phyloP scores from a whole-genome alignment of 2,797 vertebrate genomes.

The Buceros bicornis region DNA sequence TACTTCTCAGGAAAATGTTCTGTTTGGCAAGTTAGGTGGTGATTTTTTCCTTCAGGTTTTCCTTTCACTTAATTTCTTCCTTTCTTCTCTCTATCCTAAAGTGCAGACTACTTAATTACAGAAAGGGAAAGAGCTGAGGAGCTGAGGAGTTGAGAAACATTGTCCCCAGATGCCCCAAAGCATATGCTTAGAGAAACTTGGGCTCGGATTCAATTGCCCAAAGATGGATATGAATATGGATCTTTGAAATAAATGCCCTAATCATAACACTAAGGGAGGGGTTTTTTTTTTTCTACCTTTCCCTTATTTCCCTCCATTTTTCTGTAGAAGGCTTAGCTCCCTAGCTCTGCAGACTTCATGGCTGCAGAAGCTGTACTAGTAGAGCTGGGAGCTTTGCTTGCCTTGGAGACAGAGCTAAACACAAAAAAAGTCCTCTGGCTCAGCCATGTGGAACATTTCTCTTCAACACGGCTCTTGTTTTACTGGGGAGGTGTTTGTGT shows the following conservation, averaged over 20 bases:
- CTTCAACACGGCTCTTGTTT: neutral
- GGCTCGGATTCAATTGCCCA: neutral
- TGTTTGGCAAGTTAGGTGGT: neutral
- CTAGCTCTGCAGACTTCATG: neutral
- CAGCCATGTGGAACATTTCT: neutral
- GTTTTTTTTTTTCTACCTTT: neutral
- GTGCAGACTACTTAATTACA: slow-evolving; percentile 1
- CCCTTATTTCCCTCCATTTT: neutral
- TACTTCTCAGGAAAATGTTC: neutral
- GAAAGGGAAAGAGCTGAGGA: slow-evolving; percentile 37
- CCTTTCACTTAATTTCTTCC: neutral
- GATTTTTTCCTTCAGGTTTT: neutral
- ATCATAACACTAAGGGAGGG: neutral
- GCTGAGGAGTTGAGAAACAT: neutral
- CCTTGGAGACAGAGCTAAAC: neutral
- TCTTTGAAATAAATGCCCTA: neutral
- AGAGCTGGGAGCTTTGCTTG: neutral
- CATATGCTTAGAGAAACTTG: neutral
- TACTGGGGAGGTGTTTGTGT: neutral
- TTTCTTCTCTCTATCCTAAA: slow-evolving; percentile 4
- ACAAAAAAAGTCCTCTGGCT: neutral
- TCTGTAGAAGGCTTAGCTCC: neutral
- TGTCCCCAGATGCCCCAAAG: slow-evolving; percentile 16
- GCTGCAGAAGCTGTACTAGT: neutral
- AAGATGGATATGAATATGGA: neutral